Conservation (phyloP, 2,113 vertebrate genomes). For the Ameiurus melas region DNA sequence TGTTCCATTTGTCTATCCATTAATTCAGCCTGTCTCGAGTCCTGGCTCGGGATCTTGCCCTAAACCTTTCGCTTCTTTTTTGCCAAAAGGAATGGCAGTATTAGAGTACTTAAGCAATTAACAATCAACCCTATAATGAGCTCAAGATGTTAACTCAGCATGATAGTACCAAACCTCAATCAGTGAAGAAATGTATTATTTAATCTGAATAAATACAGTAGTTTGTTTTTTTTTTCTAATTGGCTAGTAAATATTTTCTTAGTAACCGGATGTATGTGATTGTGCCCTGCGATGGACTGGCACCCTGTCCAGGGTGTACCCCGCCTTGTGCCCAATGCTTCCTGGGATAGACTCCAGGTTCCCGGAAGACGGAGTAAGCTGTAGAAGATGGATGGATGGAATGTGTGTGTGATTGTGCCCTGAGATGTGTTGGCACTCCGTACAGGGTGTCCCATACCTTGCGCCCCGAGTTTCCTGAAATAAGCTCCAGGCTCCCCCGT, state of each 20-base stretch:
- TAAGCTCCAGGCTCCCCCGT: too few relatives aligned
- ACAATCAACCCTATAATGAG: constrained; percentile 12
- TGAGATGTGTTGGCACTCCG: too few relatives aligned
- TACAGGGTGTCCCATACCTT: too few relatives aligned
- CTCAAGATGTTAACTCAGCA: constrained; percentile 19
- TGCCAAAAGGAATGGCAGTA: not conserved
- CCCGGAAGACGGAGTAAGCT: too few relatives aligned
- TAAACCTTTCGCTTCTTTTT: not conserved
- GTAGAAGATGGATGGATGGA: too few relatives aligned
- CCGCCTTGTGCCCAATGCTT: too few relatives aligned
- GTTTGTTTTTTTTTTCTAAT: not conserved
- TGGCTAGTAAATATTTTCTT: not conserved
- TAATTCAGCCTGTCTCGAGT: constrained; percentile 34
- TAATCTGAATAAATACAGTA: not conserved
- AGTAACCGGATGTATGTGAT: not conserved
- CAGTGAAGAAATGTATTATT: not conserved
- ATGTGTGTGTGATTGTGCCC: too few relatives aligned
- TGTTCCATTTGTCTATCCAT: constrained; percentile 40
- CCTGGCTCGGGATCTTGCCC: not conserved
- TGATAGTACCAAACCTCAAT: not conserved
- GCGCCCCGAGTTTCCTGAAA: too few relatives aligned
- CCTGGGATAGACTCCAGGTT: too few relatives aligned
- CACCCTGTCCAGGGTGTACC: too few relatives aligned
- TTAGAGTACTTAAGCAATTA: not conserved
- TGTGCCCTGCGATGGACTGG: too few relatives aligned